A percentile compares a stretch with the other conserved stretches of the same genome.
Conservation (phyloP, 2,888 invertebrate species). For the Tiliacea citrago region DNA sequence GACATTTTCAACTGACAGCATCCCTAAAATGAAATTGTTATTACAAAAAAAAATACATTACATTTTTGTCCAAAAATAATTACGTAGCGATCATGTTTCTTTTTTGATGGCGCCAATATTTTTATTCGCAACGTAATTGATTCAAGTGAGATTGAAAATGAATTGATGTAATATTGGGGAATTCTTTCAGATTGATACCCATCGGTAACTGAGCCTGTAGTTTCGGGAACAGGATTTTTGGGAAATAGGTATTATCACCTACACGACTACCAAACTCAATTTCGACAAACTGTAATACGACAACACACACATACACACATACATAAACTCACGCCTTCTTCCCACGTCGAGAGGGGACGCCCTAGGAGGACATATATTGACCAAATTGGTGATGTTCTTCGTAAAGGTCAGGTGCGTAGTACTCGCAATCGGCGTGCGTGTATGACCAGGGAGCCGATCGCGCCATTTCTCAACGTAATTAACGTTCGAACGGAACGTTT, state of each 20-base stretch:
- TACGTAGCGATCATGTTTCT: neutral
- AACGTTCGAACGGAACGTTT: no score
- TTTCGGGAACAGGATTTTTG: neutral
- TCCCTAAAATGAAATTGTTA: neutral
- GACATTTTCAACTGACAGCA: neutral
- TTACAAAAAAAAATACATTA: neutral
- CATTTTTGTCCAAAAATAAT: neutral
- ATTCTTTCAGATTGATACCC: neutral
- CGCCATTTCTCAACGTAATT: no score
- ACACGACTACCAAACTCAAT: no score
- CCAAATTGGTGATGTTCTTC: no score
- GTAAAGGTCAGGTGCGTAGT: no score
- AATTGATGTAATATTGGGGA: constrained; percentile 10
- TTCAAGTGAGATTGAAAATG: constrained; percentile 7
- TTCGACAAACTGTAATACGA: no score
- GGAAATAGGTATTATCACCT: neutral
- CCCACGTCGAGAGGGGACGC: no score
- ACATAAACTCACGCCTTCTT: no score
- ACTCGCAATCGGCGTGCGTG: no score
- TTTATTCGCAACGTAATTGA: neutral
- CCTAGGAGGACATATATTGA: no score
- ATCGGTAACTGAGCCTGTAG: constrained; percentile 2
- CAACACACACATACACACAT: no score
- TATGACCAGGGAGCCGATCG: no score
- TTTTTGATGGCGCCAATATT: neutral